A percentile compares a stretch with the other conserved stretches of the same genome.
Evolutionary conservation across 2,888 invertebrate genomes (phyloP).

Genomic region (Diarsia brunnea): DNA sequence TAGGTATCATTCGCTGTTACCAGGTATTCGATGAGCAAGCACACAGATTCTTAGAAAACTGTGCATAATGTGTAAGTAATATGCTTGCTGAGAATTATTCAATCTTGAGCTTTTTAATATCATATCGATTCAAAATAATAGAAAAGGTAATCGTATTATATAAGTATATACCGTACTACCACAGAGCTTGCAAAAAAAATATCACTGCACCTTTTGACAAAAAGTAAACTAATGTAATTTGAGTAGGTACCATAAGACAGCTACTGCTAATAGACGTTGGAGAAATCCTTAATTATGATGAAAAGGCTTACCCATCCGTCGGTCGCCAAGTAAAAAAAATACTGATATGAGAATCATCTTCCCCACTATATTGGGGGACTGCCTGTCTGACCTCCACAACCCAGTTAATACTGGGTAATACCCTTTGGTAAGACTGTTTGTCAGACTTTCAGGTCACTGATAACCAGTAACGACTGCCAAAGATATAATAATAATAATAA

Average conservation of each 20-base stretch:
- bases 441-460: too few relatives aligned
- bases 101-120: not conserved
- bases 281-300: constrained; percentile 14
- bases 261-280: not conserved
- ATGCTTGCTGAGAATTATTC: not conserved
- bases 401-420: too few relatives aligned
- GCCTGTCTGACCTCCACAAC: too few relatives aligned
- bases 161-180: not conserved
- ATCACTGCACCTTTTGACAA: not conserved
- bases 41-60: too few relatives aligned
- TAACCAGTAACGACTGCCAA: too few relatives aligned
- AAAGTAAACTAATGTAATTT: too few relatives aligned
- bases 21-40: too few relatives aligned
- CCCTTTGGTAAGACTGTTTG: too few relatives aligned
- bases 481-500: too few relatives aligned
- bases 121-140: not conserved
- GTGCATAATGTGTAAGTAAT: not conserved
- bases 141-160: not conserved
- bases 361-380: too few relatives aligned
- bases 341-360: constrained; percentile 50
- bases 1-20: too few relatives aligned
- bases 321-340: constrained; percentile 33
- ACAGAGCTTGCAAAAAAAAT: not conserved
- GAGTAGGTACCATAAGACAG: too few relatives aligned
- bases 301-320: constrained; percentile 23